Conservation (phyloP, 2,113 vertebrate species). For the Aleadryas rufinucha region DNA sequence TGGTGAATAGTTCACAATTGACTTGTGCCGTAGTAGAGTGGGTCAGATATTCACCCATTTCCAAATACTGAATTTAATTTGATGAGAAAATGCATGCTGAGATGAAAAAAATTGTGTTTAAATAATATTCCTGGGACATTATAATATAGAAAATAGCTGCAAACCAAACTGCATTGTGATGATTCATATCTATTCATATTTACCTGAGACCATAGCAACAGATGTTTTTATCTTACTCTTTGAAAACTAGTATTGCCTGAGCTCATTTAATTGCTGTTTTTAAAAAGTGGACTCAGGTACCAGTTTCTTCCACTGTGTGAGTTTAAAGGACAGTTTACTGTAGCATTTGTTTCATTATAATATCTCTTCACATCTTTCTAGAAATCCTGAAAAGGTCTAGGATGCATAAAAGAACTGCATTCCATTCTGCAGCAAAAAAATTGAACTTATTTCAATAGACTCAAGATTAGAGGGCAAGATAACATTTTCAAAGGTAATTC, state of each 20-base stretch:
- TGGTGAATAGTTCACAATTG: neutral
- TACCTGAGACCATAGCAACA: neutral
- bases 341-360: neutral
- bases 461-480: conserved; percentile 12
- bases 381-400: neutral
- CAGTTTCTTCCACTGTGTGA: neutral
- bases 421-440: neutral
- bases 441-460: conserved; percentile 12
- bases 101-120: neutral
- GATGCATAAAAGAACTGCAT: neutral
- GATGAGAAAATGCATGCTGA: neutral
- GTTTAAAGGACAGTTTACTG: neutral
- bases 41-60: neutral
- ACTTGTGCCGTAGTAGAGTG: neutral
- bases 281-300: neutral
- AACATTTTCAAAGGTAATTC: conserved; percentile 52
- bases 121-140: neutral
- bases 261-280: neutral
- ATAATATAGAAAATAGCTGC: neutral
- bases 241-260: neutral
- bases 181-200: neutral
- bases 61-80: neutral
- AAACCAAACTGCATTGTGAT: neutral
- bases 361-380: conserved; percentile 13
- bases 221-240: neutral